A percentile compares a stretch with the other conserved stretches of the same genome.
Evolutionary conservation across 2,113 vertebrate species (phyloP).

Genomic region (Ursus arctos): DNA sequence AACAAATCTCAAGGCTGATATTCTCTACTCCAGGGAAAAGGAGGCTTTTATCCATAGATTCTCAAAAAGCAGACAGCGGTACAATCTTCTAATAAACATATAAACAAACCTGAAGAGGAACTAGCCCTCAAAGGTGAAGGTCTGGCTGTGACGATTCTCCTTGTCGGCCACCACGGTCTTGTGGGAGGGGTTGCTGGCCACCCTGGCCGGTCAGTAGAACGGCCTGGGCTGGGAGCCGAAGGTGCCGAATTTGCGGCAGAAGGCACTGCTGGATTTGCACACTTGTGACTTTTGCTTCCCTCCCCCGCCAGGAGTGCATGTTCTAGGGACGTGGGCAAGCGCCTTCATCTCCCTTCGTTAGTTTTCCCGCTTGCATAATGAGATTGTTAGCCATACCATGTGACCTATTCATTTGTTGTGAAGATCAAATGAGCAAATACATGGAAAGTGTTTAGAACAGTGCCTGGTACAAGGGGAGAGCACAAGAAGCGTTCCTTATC

Average conservation of each 20-base stretch:
- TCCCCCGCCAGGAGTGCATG: neutral
- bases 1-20: slow-evolving; percentile 66
- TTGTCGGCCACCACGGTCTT: neutral
- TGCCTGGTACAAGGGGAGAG: neutral
- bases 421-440: neutral
- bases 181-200: neutral
- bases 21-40: slow-evolving; percentile 50
- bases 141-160: neutral
- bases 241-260: neutral
- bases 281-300: neutral
- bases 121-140: neutral
- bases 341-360: neutral
- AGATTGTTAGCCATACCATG: neutral
- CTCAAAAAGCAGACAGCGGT: slow-evolving; percentile 53
- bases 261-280: neutral
- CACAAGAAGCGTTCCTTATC: neutral
- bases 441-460: neutral
- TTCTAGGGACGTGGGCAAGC: neutral
- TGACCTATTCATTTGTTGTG: neutral
- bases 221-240: neutral
- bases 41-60: slow-evolving; percentile 54
- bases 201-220: neutral
- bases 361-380: neutral
- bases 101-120: neutral
- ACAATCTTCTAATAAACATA: slow-evolving; percentile 61